A percentile compares a stretch with the other conserved stretches of the same genome.
These are phyloP conservation scores for Buteo buteo DNA, from an alignment of 2,113 vertebrate genomes.

Conservation along the genomic window DNA sequence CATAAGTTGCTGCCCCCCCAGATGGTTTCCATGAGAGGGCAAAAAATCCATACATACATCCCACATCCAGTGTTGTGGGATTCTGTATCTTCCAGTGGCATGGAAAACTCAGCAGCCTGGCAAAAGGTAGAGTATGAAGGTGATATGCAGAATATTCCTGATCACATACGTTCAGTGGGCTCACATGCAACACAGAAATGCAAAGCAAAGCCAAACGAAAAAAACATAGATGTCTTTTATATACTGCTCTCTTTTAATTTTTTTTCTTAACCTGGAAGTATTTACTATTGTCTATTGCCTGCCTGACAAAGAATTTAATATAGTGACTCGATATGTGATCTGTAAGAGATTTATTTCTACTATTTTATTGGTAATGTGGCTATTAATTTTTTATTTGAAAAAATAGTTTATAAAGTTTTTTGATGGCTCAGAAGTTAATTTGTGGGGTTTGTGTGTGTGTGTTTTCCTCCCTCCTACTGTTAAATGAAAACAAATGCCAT, in stretches of 20 bases:
- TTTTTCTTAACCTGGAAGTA: not conserved
- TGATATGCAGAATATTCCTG: not conserved
- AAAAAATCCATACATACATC: not conserved
- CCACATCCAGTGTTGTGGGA: not conserved
- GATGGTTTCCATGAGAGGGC: not conserved
- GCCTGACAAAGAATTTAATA: not conserved
- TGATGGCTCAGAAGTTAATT: not conserved
- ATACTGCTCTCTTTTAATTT: not conserved
- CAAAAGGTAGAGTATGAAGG: not conserved
- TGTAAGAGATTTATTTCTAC: not conserved
- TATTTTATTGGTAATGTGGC: not conserved
- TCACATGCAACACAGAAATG: not conserved
- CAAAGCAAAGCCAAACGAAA: not conserved
- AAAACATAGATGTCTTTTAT: not conserved
- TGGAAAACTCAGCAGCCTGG: not conserved
- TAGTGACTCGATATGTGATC: not conserved
- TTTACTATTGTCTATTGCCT: not conserved
- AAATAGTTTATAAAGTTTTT: not conserved
- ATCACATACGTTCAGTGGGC: not conserved
- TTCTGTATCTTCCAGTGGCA: not conserved
- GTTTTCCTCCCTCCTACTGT: not conserved
- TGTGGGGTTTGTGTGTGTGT: not conserved
- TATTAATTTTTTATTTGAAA: not conserved
- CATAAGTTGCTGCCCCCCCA: not conserved
- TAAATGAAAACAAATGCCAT: not conserved